These are phyloP conservation scores for Alexandromys fortis DNA, from an alignment of 2,113 vertebrate species.

Conservation along the genomic window DNA sequence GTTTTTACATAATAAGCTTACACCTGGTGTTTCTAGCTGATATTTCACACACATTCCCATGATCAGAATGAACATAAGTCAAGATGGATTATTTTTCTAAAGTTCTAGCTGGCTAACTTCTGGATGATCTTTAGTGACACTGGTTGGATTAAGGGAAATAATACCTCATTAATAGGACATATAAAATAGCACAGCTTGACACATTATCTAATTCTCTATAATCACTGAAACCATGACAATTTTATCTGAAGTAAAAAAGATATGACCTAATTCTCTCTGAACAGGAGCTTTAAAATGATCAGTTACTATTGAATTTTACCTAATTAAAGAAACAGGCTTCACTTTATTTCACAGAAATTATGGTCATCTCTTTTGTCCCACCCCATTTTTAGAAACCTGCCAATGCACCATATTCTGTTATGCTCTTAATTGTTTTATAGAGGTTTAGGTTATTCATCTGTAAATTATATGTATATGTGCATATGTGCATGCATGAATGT, in stretches of 20 bases:
- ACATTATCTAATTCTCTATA: conserved; percentile 7
- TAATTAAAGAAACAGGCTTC: neutral
- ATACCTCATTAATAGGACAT: neutral
- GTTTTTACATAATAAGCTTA: conserved; percentile 48
- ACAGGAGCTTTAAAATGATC: neutral
- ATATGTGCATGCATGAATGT: neutral
- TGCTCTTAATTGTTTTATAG: neutral
- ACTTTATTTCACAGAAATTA: neutral
- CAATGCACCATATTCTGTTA: neutral
- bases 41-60: conserved; percentile 22
- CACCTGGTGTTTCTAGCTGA: neutral
- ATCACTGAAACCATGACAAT: neutral
- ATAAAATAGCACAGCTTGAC: conserved; percentile 24
- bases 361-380: conserved; percentile 9
- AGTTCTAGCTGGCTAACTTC: neutral
- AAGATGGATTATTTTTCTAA: conserved; percentile 17
- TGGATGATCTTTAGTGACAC: conserved; percentile 9
- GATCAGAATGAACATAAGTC: neutral
- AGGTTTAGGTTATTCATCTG: neutral
- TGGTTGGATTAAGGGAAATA: neutral
- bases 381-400: neutral
- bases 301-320: conserved; percentile 36
- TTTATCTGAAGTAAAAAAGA: neutral
- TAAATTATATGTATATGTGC: neutral
- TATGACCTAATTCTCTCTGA: conserved; percentile 2